These are phyloP conservation scores for Onychomys arenicola DNA, from an alignment of 2,797 vertebrate genomes.

Conservation along the genomic window DNA sequence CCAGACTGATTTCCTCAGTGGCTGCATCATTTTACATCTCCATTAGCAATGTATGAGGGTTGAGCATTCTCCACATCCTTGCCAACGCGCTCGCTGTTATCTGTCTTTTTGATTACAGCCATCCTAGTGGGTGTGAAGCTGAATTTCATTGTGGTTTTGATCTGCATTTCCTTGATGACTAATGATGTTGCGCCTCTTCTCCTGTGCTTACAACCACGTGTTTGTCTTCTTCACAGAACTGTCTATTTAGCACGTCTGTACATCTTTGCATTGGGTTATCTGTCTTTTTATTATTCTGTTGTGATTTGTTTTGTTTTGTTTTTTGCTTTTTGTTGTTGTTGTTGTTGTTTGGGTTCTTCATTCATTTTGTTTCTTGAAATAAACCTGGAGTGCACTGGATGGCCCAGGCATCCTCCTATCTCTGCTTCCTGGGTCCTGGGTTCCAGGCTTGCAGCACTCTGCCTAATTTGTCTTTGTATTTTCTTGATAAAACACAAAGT, in stretches of 20 bases:
- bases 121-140: background rate
- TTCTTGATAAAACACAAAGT: background rate
- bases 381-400: background rate
- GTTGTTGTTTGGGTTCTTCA: background rate
- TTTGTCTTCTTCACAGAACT: constrained; percentile 1
- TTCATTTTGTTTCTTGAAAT: background rate
- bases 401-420: background rate
- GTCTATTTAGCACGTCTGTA: background rate
- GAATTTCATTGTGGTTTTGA: background rate
- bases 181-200: background rate
- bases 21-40: background rate
- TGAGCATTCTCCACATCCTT: background rate
- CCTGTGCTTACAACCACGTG: background rate
- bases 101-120: constrained; percentile 28
- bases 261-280: background rate
- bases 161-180: constrained; percentile 44
- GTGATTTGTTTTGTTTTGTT: background rate
- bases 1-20: background rate
- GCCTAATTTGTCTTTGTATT: background rate
- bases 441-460: background rate
- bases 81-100: background rate
- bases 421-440: background rate
- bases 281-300: constrained; percentile 27
- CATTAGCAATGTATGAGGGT: background rate
- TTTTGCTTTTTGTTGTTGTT: background rate